Conservation (phyloP, 2,113 vertebrate species). For the Alethe castanea region DNA sequence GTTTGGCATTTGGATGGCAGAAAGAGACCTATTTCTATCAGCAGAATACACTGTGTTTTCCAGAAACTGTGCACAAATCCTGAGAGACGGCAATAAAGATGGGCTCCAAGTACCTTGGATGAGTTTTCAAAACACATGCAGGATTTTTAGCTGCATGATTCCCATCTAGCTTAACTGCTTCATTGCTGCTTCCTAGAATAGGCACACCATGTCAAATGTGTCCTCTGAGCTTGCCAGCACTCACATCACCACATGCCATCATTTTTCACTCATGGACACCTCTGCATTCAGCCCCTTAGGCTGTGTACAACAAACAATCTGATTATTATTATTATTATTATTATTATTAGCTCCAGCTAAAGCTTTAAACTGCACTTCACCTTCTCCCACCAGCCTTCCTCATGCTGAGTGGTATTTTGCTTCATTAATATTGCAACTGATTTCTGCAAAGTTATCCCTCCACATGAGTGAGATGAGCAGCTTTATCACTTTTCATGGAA, state of each 20-base stretch:
- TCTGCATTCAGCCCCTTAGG: neutral
- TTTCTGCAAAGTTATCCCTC: neutral
- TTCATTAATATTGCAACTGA: neutral
- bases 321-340: neutral
- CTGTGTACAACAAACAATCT: neutral
- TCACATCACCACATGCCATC: neutral
- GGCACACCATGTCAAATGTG: neutral
- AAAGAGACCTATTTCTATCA: conserved; percentile 23
- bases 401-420: neutral
- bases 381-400: neutral
- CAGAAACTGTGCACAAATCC: neutral
- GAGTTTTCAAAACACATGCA: neutral
- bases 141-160: neutral
- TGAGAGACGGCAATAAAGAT: neutral
- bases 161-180: conserved; percentile 8
- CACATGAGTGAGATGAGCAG: neutral
- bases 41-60: neutral
- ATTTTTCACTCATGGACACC: neutral
- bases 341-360: neutral
- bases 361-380: neutral
- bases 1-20: conserved; percentile 34
- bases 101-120: neutral
- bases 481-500: neutral
- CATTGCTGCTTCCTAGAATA: neutral
- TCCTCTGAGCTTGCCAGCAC: neutral